Percentiles rank a stretch among this genome's conserved stretches.
Conservation (phyloP, 64 coral and sea anemone species). For the Dendrophyllia cribrosa region DNA sequence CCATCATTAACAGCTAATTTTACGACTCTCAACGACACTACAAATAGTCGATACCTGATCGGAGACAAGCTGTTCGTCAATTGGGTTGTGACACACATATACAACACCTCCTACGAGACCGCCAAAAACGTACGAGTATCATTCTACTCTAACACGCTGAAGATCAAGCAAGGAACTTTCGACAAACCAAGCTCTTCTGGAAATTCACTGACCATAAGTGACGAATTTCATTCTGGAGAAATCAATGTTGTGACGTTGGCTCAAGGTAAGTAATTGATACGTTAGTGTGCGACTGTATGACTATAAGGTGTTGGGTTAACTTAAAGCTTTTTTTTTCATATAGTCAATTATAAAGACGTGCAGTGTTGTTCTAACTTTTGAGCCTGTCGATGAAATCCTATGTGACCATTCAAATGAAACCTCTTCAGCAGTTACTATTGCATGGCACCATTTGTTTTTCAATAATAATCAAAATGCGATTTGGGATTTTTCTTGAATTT, state of each 20-base stretch:
- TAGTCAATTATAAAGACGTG: too few relatives aligned
- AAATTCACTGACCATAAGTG: neutral
- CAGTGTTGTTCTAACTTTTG: too few relatives aligned
- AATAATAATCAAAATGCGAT: too few relatives aligned
- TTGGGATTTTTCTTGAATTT: too few relatives aligned
- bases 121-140: slow-evolving; percentile 53
- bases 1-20: slow-evolving; percentile 73
- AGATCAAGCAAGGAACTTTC: slow-evolving; percentile 40
- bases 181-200: neutral
- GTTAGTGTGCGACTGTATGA: too few relatives aligned
- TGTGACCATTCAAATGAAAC: too few relatives aligned
- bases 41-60: slow-evolving; percentile 64
- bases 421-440: too few relatives aligned
- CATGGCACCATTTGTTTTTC: too few relatives aligned
- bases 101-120: slow-evolving; percentile 82
- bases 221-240: neutral
- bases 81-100: slow-evolving; percentile 68
- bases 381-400: too few relatives aligned
- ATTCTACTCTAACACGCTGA: slow-evolving; percentile 57
- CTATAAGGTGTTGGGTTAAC: too few relatives aligned
- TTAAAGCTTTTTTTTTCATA: too few relatives aligned
- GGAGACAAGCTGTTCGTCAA: slow-evolving; percentile 67
- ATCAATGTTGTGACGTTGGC: neutral
- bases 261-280: slow-evolving; percentile 18
- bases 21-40: slow-evolving; percentile 72